Conservation (phyloP, 2,888 invertebrate genomes). For the Orthosia cruda region DNA sequence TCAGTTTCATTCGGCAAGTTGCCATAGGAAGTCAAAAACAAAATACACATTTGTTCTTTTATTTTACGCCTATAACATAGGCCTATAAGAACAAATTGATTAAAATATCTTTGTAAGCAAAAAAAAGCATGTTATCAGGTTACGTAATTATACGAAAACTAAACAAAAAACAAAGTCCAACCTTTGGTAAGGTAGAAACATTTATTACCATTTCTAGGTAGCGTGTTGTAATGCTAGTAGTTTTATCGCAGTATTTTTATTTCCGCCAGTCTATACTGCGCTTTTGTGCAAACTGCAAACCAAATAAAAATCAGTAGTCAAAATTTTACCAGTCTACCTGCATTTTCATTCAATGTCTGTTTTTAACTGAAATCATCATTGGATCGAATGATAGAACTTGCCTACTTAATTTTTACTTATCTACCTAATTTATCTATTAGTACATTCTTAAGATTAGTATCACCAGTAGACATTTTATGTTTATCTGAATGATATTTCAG, state of each 20-base stretch:
- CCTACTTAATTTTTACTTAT: neutral
- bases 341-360: neutral
- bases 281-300: slow-evolving; percentile 31
- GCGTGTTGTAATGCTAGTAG: slow-evolving; percentile 55
- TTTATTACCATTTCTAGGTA: slow-evolving; percentile 48
- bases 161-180: slow-evolving; percentile 24
- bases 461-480: neutral
- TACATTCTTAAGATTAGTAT: neutral
- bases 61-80: no score
- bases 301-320: slow-evolving; percentile 21
- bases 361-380: neutral
- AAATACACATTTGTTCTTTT: neutral
- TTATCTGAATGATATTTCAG: neutral
- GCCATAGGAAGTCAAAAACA: neutral
- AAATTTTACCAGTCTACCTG: slow-evolving; percentile 26
- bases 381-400: neutral
- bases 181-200: slow-evolving; percentile 19
- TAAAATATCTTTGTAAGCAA: no score
- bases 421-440: neutral
- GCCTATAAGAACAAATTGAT: no score
- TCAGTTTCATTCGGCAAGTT: slow-evolving; percentile 4
- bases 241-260: slow-evolving; percentile 58
- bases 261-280: slow-evolving; percentile 20
- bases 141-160: no score
- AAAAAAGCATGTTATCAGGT: no score